Conservation (phyloP, 2,888 invertebrate species). For the Apocheima hispidaria region DNA sequence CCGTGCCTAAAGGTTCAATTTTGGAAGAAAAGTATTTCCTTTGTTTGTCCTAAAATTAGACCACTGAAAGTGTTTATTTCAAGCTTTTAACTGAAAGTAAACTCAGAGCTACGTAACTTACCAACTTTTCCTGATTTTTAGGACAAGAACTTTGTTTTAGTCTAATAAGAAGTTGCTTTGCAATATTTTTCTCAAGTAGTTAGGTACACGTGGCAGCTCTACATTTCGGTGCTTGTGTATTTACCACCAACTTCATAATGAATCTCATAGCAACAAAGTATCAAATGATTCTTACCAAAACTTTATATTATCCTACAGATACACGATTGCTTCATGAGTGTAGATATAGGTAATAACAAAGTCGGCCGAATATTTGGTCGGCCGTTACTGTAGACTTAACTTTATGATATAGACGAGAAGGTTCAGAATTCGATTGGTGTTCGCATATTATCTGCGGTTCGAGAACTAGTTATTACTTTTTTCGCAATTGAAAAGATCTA, state of each 20-base stretch:
- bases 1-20: background rate
- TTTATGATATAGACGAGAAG: slow-evolving; percentile 33
- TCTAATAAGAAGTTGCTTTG: slow-evolving; percentile 6
- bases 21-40: background rate
- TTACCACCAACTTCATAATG: slow-evolving; percentile 2
- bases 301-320: slow-evolving; percentile 43
- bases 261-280: slow-evolving; percentile 8
- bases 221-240: slow-evolving; percentile 8
- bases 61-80: background rate
- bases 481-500: slow-evolving; percentile 48
- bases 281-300: slow-evolving; percentile 36
- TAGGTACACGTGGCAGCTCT: slow-evolving; percentile 32
- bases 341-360: slow-evolving; percentile 40
- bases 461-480: slow-evolving; percentile 45
- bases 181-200: slow-evolving; percentile 20
- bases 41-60: background rate
- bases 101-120: background rate
- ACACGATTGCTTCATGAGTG: slow-evolving; percentile 44
- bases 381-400: slow-evolving; percentile 37
- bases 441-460: slow-evolving; percentile 30
- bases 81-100: background rate
- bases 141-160: background rate
- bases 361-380: slow-evolving; percentile 40
- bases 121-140: slow-evolving; percentile 1
- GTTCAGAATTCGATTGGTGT: slow-evolving; percentile 36